Percentiles rank a stretch among this genome's conserved stretches.
Conservation (phyloP, 2,113 vertebrate species). For the Sinocyclocheilus anshuiensis region DNA sequence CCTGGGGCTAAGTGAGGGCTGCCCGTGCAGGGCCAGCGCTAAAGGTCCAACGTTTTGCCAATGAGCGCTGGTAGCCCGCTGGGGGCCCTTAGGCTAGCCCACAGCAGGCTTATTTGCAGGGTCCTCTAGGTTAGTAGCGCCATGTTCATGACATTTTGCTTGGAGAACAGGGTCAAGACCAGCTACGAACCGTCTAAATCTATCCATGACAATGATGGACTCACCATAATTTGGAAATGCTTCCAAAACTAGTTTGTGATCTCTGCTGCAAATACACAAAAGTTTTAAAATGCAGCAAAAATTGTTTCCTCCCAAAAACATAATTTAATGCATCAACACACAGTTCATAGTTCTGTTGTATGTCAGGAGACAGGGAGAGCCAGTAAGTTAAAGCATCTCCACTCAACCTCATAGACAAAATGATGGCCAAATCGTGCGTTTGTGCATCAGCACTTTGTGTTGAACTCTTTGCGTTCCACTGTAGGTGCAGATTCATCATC, state of each 20-base stretch:
- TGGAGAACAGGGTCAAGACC: neutral
- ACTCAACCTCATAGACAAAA: slow-evolving; percentile 33
- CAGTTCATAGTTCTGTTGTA: slow-evolving; percentile 34
- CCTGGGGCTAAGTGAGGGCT: too few species aligned
- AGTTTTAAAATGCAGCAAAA: slow-evolving; percentile 39
- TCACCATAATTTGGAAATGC: slow-evolving; percentile 27
- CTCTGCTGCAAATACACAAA: slow-evolving; percentile 44
- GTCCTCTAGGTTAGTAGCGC: neutral
- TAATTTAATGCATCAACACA: slow-evolving; percentile 19
- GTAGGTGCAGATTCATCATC: too few species aligned
- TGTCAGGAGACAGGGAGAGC: neutral
- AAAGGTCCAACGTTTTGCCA: too few species aligned
- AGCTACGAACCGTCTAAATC: neutral
- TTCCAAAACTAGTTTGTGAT: slow-evolving; percentile 16
- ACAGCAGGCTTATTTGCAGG: too few species aligned
- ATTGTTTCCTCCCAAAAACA: slow-evolving; percentile 41
- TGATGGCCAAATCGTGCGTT: neutral
- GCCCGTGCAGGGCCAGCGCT: too few species aligned
- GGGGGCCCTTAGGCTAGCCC: too few species aligned
- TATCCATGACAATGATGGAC: slow-evolving; percentile 36
- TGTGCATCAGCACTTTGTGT: too few species aligned
- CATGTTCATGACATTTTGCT: neutral
- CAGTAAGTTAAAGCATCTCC: slow-evolving; percentile 39
- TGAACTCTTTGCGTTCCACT: too few species aligned
- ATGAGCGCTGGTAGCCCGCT: too few species aligned